Evolutionary conservation across 2,888 invertebrate genomes (phyloP), one percentile per base, ranked within the genome.

Genomic region (Folsomia candida): DNA sequence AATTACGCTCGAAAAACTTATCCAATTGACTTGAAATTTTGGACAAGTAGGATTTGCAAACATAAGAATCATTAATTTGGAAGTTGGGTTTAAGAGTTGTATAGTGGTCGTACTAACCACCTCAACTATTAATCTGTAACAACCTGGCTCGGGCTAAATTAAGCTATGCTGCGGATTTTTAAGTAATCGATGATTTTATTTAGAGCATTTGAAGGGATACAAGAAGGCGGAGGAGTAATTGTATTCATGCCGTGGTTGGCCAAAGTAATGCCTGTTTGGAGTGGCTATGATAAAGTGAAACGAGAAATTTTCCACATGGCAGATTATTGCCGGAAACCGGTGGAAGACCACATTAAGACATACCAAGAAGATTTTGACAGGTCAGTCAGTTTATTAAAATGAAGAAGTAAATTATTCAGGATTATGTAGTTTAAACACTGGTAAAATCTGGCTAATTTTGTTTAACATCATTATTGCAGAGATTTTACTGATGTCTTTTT

Each of bases 401-500:
- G n/a, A 9, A 9, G 6, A 37, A 9, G 37, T 37, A n/a, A n/a
- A n/a, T n/a, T n/a, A n/a, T n/a, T n/a, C n/a, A n/a, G n/a, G n/a
- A n/a, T n/a, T n/a, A n/a, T 9, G 4, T 37, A 37, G 4, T 37
- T 9, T n/a, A n/a, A n/a, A n/a, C n/a, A n/a, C n/a, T n/a, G n/a
- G n/a, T n/a, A n/a, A n/a, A n/a, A 37, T 37, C 4, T 9, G 37
- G 6, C 37, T 14, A 37, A 9, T 37, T 9, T 37, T 37, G 14
- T 62, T 64, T 51, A 26, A 58, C n/a, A n/a, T n/a, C n/a, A n/a
- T n/a, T n/a, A n/a, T n/a, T n/a, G n/a, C 11, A 11, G 3, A 4
- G 75, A 78, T 28, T 78, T 76, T 57, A 74, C 76, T 24, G 78
- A 78, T 29, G 67, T 66, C 1, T 78, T 71, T 37, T 26, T 78